Conservation (phyloP, 2,888 invertebrate genomes). For the Chironomus tentans region DNA sequence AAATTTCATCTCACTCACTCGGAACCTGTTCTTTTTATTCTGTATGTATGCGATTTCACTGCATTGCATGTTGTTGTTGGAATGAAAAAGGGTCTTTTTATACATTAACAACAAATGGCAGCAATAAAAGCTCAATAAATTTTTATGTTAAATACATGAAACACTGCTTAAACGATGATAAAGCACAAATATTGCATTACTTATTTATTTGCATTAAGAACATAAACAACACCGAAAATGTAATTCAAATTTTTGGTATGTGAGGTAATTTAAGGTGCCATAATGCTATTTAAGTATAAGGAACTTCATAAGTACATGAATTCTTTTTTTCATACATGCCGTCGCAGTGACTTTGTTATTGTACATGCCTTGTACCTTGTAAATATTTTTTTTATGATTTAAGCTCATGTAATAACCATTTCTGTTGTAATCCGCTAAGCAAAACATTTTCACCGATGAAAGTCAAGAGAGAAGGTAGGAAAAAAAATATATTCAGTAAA, state of each 20-base stretch:
- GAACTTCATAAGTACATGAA: too few relatives aligned
- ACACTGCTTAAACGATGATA: neutral
- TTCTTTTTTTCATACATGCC: too few relatives aligned
- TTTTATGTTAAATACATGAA: neutral
- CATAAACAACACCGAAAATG: neutral
- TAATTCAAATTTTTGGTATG: neutral
- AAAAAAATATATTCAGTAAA: neutral
- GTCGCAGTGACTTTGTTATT: too few relatives aligned
- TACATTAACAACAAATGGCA: neutral
- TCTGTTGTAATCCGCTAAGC: neutral
- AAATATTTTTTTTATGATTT: constrained; percentile 9
- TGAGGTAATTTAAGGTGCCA: neutral
- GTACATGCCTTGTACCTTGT: neutral
- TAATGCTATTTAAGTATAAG: neutral
- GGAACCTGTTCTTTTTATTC: too few relatives aligned
- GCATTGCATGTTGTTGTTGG: too few relatives aligned
- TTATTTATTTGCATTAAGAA: neutral
- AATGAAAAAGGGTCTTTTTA: too few relatives aligned
- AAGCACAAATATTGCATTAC: neutral
- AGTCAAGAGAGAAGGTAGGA: neutral
- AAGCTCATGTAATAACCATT: constrained; percentile 14
- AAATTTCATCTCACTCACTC: too few relatives aligned
- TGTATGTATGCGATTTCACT: too few relatives aligned
- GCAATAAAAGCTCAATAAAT: neutral
- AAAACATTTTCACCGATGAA: neutral